A percentile compares a stretch with the other conserved stretches of the same genome.
phyloP scores from a whole-genome alignment of 2,113 vertebrate species.

The Dipodomys stephensi region DNA sequence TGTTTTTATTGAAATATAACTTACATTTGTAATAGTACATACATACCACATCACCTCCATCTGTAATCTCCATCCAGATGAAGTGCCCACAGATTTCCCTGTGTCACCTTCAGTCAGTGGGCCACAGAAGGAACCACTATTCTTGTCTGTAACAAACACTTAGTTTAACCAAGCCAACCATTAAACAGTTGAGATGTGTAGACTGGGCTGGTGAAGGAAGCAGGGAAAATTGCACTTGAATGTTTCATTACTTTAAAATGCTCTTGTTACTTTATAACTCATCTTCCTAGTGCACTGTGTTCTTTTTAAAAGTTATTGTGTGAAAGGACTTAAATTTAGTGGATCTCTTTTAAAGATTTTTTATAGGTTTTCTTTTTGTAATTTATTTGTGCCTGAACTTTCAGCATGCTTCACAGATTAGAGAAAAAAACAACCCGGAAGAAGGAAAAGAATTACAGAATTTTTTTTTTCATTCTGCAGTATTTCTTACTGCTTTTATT shows the following conservation, averaged over 20 bases:
- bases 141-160: neutral
- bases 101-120: neutral
- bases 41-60: neutral
- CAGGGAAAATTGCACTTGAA: neutral
- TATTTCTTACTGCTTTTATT: neutral
- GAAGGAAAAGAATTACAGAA: neutral
- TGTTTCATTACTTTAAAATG: neutral
- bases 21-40: neutral
- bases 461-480: neutral
- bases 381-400: conserved; percentile 58
- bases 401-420: conserved; percentile 59
- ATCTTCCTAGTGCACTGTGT: conserved; percentile 54
- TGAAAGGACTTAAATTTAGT: conserved; percentile 45
- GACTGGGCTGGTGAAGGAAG: neutral
- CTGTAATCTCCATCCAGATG: neutral
- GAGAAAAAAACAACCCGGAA: conserved; percentile 31
- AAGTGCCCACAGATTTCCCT: neutral
- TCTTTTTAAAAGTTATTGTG: conserved; percentile 44
- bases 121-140: neutral
- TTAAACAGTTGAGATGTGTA: neutral
- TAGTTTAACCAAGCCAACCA: neutral
- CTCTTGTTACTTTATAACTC: conserved; percentile 34
- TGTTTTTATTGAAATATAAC: neutral
- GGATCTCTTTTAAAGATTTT: neutral
- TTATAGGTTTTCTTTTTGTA: conserved; percentile 43